These are phyloP conservation scores for Phlogophora meticulosa DNA, from an alignment of 2,888 invertebrate species.

Conservation along the genomic window DNA sequence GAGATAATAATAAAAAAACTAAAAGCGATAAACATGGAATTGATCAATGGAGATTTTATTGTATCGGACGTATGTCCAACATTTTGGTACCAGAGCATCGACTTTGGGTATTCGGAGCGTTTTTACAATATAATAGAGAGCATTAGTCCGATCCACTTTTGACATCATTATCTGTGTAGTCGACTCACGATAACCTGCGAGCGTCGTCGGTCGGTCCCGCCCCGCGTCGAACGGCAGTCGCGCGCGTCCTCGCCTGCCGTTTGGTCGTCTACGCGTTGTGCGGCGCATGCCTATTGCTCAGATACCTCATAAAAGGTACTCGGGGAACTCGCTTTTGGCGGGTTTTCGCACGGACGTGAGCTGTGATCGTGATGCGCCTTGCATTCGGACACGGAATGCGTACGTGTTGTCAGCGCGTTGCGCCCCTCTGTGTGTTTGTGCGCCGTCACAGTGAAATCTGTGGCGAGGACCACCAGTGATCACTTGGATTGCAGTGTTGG, in stretches of 20 bases:
- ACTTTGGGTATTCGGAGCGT: conserved; percentile 80
- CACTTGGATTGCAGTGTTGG: conserved; percentile 91
- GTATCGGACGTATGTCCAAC: conserved; percentile 75
- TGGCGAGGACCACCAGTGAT: conserved; percentile 81
- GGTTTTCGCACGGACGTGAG: conserved; percentile 84
- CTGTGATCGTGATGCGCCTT: conserved; percentile 83
- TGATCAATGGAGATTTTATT: conserved; percentile 64
- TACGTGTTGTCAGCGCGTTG: conserved; percentile 79
- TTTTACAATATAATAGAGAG: conserved; percentile 89
- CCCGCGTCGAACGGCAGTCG: conserved; percentile 85
- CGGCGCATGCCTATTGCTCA: conserved; percentile 67
- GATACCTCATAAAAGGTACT: conserved; percentile 74
- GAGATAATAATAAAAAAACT: conserved; percentile 73
- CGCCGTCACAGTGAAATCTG: conserved; percentile 84
- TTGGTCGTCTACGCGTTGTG: conserved; percentile 74
- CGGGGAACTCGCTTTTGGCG: conserved; percentile 88
- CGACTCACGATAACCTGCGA: conserved; percentile 90
- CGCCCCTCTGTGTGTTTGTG: conserved; percentile 73
- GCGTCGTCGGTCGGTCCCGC: conserved; percentile 84
- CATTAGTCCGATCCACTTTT: conserved; percentile 91
- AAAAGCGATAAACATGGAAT: conserved; percentile 58
- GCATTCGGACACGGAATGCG: conserved; percentile 84
- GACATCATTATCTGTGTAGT: conserved; percentile 90
- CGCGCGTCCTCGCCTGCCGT: conserved; percentile 82
- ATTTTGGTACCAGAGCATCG: conserved; percentile 63